Base-by-base conservation (phyloP, 2,888 invertebrate species). In the Mesorhabditis belari region DNA sequence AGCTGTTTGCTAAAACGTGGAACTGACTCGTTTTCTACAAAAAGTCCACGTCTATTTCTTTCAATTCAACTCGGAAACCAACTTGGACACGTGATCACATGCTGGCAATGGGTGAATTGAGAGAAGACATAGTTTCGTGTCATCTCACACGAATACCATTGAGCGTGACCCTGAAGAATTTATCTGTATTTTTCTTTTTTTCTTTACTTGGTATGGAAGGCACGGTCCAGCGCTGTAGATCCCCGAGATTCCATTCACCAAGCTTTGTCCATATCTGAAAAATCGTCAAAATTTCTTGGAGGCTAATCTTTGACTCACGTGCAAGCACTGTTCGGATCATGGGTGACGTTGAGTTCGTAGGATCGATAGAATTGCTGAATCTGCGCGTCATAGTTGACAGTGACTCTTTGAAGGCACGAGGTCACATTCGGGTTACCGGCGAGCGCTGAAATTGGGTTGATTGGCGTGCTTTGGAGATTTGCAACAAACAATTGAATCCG, bases 301-400 rank as follows among this genome's bases (percentile, higher is more conserved):
- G 35, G 35, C 17, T 35, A 6, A 6, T 17, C 35, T 35, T 6
- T 35, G n/a, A 28, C 25, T 26, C 17, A 55, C 26, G 29, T 55
- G 29, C 55, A 55, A 4, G 19, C 29, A 28, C 28, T 55, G 26
- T 51, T 21, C n/a, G 12, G n/a, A 21, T 23, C 23, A 12, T 51
- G 52, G 19, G 52, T 51, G 52, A 51, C 19, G 52, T 51, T 51
- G n/a, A 51, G 52, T 19, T 21, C 17, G 55, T n/a, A 54, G 26
- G 5, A 12, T n/a, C 26, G 55, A 25, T 54, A 55, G 55, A 55
- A n/a, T 4, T 55, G 28, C 12, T 21, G 12, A 6, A 50, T 50
- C 51, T 21, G 17, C 6, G 17, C 51, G 21, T 21, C 21, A 23
- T 50, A 9, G 12, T 21, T 21, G 51, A 50, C 51, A 23, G 51